These are phyloP conservation scores for Tubiluchus corallicola DNA, from an alignment of 2,888 invertebrate genomes.

Conservation along the genomic window DNA sequence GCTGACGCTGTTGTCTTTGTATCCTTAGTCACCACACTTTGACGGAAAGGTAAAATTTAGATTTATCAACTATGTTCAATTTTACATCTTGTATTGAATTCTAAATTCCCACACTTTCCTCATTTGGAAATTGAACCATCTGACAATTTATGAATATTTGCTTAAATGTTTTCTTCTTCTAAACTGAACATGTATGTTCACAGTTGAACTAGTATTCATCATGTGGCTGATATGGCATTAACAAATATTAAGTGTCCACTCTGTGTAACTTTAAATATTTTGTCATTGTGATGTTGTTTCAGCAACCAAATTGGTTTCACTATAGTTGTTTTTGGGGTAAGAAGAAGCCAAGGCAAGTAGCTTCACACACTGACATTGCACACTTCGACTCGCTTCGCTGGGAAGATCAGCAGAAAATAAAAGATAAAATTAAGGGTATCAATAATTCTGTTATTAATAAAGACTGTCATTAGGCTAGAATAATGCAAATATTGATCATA, in stretches of 20 bases:
- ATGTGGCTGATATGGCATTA: too few species aligned
- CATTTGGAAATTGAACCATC: too few species aligned
- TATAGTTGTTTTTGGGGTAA: conserved; percentile 64
- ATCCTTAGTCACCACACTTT: conserved; percentile 53
- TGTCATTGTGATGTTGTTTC: conserved; percentile 9
- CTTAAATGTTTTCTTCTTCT: too few species aligned
- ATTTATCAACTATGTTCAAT: conserved; percentile 9
- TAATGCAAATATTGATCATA: too few species aligned
- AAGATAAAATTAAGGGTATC: conserved; percentile 25
- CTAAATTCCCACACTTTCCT: conserved; percentile 5
- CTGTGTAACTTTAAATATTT: too few species aligned
- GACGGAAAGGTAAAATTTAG: conserved; percentile 48
- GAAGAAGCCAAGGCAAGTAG: conserved; percentile 48
- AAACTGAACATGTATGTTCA: too few species aligned
- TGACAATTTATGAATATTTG: too few species aligned
- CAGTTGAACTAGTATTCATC: too few species aligned
- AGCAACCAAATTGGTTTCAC: conserved; percentile 65
- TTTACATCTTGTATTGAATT: conserved; percentile 4
- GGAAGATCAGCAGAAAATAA: conserved; percentile 64
- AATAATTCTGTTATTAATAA: too few species aligned
- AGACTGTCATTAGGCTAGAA: too few species aligned
- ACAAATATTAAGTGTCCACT: too few species aligned
- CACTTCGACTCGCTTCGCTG: conserved; percentile 51
- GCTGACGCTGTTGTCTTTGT: conserved; percentile 17
- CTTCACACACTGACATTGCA: conserved; percentile 45